Conservation (phyloP, 2,888 invertebrate species). For the Caenorhabditis panamensis region DNA sequence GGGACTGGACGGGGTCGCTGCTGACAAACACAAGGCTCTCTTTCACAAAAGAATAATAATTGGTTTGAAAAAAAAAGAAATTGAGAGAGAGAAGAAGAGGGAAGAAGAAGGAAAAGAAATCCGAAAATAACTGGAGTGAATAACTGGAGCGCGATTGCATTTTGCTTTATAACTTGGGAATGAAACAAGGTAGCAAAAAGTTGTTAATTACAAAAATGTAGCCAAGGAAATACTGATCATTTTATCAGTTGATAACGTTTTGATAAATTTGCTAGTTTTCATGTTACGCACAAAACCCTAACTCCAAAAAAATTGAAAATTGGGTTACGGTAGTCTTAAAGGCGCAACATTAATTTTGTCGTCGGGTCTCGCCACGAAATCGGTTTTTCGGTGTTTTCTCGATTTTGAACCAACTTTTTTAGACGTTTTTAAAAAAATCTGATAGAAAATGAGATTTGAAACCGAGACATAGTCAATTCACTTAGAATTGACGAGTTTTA, state of each 20-base stretch:
- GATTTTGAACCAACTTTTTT: no score
- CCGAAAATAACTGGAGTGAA: background rate
- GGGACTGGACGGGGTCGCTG: no score
- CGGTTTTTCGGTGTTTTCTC: no score
- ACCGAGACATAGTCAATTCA: no score
- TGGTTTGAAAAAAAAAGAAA: background rate
- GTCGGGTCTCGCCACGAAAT: no score
- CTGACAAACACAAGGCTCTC: conserved; percentile 3
- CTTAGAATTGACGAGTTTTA: no score
- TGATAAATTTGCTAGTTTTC: background rate
- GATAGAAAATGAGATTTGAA: no score
- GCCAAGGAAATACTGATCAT: background rate
- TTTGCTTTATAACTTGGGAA: background rate
- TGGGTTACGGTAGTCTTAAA: no score
- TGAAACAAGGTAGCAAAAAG: background rate
- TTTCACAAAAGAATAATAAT: conserved; percentile 10
- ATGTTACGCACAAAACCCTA: no score
- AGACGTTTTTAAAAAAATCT: no score
- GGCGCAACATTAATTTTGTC: no score
- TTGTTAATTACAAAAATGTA: background rate
- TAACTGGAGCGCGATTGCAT: background rate
- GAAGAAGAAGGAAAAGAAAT: background rate
- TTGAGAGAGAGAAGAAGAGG: background rate
- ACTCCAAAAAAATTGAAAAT: no score
- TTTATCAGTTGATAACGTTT: background rate